These are phyloP conservation scores for Venustoraphidia nigricollis DNA, from an alignment of 2,888 invertebrate genomes.

Conservation along the genomic window DNA sequence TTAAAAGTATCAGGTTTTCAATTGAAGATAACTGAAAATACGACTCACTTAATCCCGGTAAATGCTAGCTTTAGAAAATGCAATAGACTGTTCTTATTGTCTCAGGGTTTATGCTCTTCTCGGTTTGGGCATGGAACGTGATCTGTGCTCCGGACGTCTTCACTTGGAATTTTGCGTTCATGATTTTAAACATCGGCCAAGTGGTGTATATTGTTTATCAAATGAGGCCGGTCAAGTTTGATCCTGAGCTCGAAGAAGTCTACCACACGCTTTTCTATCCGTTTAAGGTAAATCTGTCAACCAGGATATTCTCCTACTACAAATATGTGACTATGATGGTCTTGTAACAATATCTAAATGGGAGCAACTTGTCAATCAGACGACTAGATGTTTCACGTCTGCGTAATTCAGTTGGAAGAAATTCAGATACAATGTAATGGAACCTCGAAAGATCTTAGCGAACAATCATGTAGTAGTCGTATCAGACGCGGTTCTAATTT, in stretches of 20 bases:
- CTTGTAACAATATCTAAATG: not conserved
- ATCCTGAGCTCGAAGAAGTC: constrained; percentile 67
- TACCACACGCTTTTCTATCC: constrained; percentile 67
- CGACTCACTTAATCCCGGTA: not conserved
- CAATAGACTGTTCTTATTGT: not conserved
- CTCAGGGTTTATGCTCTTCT: constrained; percentile 62
- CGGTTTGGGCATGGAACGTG: constrained; percentile 82
- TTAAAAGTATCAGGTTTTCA: too few relatives aligned
- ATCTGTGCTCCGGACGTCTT: constrained; percentile 78
- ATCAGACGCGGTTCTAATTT: too few relatives aligned
- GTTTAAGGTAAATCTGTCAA: constrained; percentile 42
- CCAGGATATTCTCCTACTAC: too few relatives aligned
- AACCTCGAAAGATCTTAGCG: too few relatives aligned
- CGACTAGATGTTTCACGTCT: not conserved
- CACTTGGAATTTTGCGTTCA: constrained; percentile 75
- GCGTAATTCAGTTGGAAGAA: too few relatives aligned
- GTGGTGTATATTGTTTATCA: constrained; percentile 67
- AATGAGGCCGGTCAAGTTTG: constrained; percentile 69
- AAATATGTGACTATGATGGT: not conserved
- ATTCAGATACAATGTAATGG: too few relatives aligned
- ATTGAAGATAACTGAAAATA: not conserved
- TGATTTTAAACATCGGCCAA: constrained; percentile 65
- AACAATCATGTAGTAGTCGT: too few relatives aligned
- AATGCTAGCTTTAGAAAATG: too few relatives aligned
- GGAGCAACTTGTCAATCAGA: too few relatives aligned